Evolutionary conservation across 2,797 vertebrate species (phyloP), one percentile per base, ranked within the genome.

Genomic region (Enteromius treurensis): DNA sequence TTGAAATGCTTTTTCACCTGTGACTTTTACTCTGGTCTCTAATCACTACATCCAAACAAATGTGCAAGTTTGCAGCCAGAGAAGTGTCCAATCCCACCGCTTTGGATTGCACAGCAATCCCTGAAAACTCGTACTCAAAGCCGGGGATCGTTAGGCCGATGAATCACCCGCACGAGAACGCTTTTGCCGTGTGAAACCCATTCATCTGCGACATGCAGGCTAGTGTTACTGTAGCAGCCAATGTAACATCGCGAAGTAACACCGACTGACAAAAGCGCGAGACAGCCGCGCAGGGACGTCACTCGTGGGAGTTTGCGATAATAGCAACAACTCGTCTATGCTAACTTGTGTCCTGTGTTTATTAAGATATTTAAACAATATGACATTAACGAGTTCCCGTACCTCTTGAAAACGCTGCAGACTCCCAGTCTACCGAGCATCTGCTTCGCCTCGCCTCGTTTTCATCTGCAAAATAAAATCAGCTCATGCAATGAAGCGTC

Each of bases 401-500:
- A 94, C 94, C 93, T 93, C 88, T 78, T 89, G 49, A 89, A 86
- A 86, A 87, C 68, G 80, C 53, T 83, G 90, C 86, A 69, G 62
- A 60, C 62, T 68, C 19, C 86, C 86, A 29, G 85, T 81, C 86
- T 86, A 87, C 85, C 86, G 69, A 79, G 58, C 83, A 75, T 87
- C 85, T 74, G 83, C 87, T 83, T 64, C 77, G 80, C 86, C 84
- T 83, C 80, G 83, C 80, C 70, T 90, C 87, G 88, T 85, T 90
- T 85, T 90, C 93, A 94, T 94, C 94, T 94, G 88, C 26, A 91
- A 87, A 91, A 47, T 91, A 5, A 88, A 86, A 86, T 47, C 37
- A 71, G 47, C 32, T 80, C 15, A 29, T 69, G 17, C 76, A 79
- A 79, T 45, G 3, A 78, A 86, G 0, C 8, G 47, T 60, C 29